A percentile compares a stretch with the other conserved stretches of the same genome.
These are phyloP conservation scores for Varanus komodoensis DNA, from an alignment of 2,113 vertebrate species.

Conservation along the genomic window DNA sequence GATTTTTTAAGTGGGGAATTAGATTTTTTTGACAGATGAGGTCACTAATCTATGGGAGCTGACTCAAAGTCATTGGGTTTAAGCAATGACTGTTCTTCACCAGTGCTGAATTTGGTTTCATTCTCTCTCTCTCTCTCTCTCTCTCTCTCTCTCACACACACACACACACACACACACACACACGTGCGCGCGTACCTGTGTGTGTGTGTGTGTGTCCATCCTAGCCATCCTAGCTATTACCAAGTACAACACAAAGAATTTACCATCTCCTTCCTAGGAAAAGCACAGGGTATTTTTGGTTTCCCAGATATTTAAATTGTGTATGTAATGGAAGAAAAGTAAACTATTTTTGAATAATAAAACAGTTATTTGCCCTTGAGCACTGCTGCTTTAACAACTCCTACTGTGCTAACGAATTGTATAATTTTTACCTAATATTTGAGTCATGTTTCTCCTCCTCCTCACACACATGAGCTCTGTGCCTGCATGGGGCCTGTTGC, in stretches of 20 bases:
- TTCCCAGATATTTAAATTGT: too few relatives aligned
- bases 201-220: too few relatives aligned
- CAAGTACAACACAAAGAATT: not conserved
- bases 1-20: slow-evolving; percentile 8
- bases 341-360: too few relatives aligned
- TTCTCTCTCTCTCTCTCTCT: too few relatives aligned
- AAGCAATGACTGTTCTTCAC: not conserved
- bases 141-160: too few relatives aligned
- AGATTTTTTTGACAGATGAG: slow-evolving; percentile 31
- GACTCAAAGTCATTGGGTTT: not conserved
- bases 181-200: too few relatives aligned
- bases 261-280: not conserved
- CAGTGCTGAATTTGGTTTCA: not conserved
- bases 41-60: not conserved
- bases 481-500: too few relatives aligned
- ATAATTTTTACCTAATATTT: not conserved
- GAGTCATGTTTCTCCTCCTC: not conserved
- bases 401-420: not conserved
- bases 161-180: too few relatives aligned
- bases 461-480: not conserved
- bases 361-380: too few relatives aligned
- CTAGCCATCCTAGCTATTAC: not conserved
- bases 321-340: too few relatives aligned
- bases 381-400: too few relatives aligned
- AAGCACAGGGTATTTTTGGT: not conserved